A percentile compares a stretch with the other conserved stretches of the same genome.
Evolutionary conservation across 2,797 vertebrate genomes (phyloP).

Genomic region (Bradypus variegatus): DNA sequence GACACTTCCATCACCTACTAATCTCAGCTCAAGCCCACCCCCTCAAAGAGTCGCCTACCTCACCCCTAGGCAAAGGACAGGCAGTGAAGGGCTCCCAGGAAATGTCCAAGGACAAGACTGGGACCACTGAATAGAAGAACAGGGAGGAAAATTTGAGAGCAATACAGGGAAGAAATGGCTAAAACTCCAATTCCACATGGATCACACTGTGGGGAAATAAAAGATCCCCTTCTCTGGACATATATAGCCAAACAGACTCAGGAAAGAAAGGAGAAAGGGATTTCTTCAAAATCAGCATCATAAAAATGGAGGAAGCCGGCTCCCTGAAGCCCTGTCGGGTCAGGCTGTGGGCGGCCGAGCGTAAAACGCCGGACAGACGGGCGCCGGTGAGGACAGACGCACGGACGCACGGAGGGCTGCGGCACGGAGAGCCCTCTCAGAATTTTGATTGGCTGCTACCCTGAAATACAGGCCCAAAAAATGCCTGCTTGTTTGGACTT

Average conservation of each 20-base stretch:
- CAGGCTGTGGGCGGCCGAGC: too few relatives aligned
- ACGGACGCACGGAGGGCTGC: too few relatives aligned
- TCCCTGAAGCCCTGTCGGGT: neutral
- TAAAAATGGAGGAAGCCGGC: neutral
- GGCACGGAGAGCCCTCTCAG: too few relatives aligned
- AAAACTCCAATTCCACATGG: neutral
- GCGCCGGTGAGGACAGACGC: too few relatives aligned
- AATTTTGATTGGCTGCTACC: conserved; percentile 50
- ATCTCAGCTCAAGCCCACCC: neutral
- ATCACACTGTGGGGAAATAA: neutral
- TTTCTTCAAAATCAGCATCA: conserved; percentile 16
- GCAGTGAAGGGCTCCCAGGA: neutral
- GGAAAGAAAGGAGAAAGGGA: neutral
- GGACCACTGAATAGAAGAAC: neutral
- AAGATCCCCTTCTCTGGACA: neutral
- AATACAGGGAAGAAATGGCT: neutral
- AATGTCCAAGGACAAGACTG: neutral
- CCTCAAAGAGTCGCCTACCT: neutral
- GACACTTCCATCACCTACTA: neutral
- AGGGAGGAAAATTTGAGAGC: neutral
- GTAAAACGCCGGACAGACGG: too few relatives aligned
- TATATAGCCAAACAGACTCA: neutral
- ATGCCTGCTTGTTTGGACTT: conserved; percentile 66
- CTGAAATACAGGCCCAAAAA: conserved; percentile 57
- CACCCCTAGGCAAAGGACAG: neutral